Percentiles rank a stretch among this genome's conserved stretches.
Conservation (phyloP, 2,888 invertebrate species). For the Diadegma fenestrale region DNA sequence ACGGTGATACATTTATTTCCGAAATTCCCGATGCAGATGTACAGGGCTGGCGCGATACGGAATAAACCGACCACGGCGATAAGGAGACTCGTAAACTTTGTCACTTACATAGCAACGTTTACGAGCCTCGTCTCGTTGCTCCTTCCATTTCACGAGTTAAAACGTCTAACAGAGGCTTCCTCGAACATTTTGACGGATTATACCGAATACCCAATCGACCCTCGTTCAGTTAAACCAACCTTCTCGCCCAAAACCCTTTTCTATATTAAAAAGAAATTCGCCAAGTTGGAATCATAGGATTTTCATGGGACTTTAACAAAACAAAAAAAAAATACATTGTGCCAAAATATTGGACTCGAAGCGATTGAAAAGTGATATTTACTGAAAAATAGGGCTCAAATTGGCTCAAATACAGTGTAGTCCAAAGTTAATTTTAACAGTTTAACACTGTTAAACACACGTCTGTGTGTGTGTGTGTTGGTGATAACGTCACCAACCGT, state of each 20-base stretch:
- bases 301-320: background rate
- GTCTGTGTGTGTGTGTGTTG: too few relatives aligned
- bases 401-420: too few relatives aligned
- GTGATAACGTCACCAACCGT: too few relatives aligned
- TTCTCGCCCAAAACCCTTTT: background rate
- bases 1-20: constrained; percentile 7
- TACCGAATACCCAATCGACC: background rate
- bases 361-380: too few relatives aligned
- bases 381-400: too few relatives aligned
- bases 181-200: background rate
- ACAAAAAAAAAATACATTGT: background rate
- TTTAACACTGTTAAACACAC: too few relatives aligned
- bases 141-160: background rate
- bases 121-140: background rate
- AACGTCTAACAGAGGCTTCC: background rate
- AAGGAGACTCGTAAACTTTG: constrained; percentile 25
- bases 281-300: background rate
- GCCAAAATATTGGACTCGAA: too few relatives aligned
- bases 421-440: too few relatives aligned
- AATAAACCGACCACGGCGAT: constrained; percentile 1
- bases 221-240: too few relatives aligned
- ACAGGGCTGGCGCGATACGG: constrained; percentile 3
- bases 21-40: constrained; percentile 36
- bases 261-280: background rate
- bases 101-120: background rate